Conservation (phyloP, 2,888 invertebrate species). For the Neoascia interrupta region DNA sequence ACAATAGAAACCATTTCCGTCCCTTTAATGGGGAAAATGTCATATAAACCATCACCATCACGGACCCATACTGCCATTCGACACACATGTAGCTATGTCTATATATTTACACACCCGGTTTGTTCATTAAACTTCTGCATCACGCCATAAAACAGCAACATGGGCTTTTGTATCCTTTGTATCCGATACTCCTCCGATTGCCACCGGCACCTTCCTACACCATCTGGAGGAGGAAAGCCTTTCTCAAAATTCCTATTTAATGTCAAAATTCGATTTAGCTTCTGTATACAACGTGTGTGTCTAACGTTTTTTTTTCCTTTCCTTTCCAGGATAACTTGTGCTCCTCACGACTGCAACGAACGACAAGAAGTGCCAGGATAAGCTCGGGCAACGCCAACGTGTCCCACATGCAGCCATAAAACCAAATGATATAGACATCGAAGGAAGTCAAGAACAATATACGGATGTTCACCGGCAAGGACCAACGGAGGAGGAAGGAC, state of each 20-base stretch:
- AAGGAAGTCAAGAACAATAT: conserved; percentile 24
- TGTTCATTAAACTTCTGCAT: conserved; percentile 65
- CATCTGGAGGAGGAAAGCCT: background rate
- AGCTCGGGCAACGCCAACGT: conserved; percentile 1
- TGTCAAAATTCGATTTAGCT: conserved; percentile 40
- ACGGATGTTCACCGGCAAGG: background rate
- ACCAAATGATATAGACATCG: conserved; percentile 51
- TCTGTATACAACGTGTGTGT: background rate
- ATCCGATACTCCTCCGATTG: background rate
- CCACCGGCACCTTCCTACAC: background rate
- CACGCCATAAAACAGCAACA: conserved; percentile 51
- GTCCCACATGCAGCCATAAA: conserved; percentile 52
- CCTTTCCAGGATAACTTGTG: conserved; percentile 25
- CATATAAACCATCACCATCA: conserved; percentile 32
- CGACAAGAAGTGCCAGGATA: conserved; percentile 24
- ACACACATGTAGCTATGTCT: background rate
- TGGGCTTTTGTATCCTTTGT: conserved; percentile 22
- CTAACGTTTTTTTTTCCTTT: conserved; percentile 9
- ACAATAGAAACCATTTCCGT: conserved; percentile 66
- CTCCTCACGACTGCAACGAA: conserved; percentile 30
- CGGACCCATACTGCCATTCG: background rate
- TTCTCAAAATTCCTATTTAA: conserved; percentile 50
- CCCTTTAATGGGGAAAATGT: conserved; percentile 50
- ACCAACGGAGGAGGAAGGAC: too few species aligned
- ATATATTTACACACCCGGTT: conserved; percentile 5